Conservation (phyloP, 2,113 vertebrate genomes). For the Mastomys natalensis region DNA sequence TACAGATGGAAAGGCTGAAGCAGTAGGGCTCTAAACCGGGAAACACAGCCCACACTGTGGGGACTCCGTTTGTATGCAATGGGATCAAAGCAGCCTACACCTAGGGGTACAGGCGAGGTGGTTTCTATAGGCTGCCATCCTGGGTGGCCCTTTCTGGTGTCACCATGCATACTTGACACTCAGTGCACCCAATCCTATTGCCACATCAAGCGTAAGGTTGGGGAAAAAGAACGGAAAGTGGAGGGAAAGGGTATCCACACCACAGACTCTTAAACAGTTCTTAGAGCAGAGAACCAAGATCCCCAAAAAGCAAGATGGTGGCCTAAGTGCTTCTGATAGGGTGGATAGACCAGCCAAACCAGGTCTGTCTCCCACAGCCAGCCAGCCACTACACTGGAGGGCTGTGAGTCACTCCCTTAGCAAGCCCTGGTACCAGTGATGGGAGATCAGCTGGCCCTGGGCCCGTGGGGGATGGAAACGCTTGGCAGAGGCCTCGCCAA, state of each 20-base stretch:
- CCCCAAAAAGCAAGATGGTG: neutral
- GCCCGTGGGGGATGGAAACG: neutral
- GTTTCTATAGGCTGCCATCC: neutral
- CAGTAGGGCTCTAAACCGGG: neutral
- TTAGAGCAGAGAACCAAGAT: neutral
- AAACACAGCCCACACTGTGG: neutral
- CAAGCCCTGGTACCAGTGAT: slow-evolving; percentile 29
- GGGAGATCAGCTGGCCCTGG: slow-evolving; percentile 21
- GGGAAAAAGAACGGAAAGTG: neutral
- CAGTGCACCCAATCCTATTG: neutral
- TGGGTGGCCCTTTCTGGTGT: neutral
- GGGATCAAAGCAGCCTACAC: neutral
- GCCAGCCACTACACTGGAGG: neutral
- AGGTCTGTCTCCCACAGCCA: neutral
- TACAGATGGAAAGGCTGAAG: neutral
- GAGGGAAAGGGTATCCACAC: neutral
- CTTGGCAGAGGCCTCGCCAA: neutral
- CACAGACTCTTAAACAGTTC: neutral
- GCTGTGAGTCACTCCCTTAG: slow-evolving; percentile 18
- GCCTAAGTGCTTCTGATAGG: neutral
- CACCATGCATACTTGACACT: neutral
- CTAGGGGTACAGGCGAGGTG: too few relatives aligned
- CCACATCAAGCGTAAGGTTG: neutral
- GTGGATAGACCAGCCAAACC: neutral
- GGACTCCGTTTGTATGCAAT: neutral